phyloP scores from a whole-genome alignment of 1,140 invertebrate species.

The Delia radicum region DNA sequence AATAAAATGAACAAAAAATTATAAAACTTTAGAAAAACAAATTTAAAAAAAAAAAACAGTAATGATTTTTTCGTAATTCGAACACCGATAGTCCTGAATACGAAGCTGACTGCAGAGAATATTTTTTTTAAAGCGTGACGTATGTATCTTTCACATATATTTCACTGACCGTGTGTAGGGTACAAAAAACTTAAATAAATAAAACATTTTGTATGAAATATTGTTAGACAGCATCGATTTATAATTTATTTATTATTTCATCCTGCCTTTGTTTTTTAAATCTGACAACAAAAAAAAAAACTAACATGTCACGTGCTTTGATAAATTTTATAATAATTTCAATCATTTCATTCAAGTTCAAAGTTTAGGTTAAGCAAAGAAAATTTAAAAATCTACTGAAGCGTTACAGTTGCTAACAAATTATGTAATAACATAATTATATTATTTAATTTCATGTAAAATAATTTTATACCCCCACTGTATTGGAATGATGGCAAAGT shows the following conservation, averaged over 20 bases:
- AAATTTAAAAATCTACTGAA: neutral
- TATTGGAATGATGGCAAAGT: no score
- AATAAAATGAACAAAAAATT: no score
- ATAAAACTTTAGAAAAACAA: no score
- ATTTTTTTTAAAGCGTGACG: no score
- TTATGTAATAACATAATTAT: no score
- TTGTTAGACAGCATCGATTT: neutral
- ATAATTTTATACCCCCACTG: no score
- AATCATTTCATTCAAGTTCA: neutral
- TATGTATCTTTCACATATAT: no score
- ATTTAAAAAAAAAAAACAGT: neutral
- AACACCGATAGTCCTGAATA: no score
- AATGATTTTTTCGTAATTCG: no score
- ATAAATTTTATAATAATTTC: neutral
- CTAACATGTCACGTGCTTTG: neutral
- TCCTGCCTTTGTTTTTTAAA: neutral
- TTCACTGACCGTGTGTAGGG: no score
- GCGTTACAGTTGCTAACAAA: neutral
- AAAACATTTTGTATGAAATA: neutral
- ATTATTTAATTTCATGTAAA: no score
- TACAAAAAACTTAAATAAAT: neutral
- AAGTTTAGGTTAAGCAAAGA: neutral
- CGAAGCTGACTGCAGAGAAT: no score
- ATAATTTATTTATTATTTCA: neutral
- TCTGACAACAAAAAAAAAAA: neutral